Evolutionary conservation across 2,113 vertebrate genomes (phyloP), one percentile per base, ranked within the genome.

Genomic region (Eidolon helvum): DNA sequence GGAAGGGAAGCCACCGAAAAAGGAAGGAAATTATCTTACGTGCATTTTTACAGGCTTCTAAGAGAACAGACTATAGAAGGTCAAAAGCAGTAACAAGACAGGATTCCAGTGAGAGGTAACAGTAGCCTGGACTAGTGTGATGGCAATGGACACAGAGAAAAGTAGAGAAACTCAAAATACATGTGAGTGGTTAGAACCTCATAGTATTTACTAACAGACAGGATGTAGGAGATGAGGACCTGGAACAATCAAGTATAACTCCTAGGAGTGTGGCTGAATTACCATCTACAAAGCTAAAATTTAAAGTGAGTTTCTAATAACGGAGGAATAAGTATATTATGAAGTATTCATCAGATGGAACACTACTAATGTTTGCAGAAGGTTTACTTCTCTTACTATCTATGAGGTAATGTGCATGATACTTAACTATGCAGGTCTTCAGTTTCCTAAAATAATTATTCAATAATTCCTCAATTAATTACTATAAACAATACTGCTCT

Each of bases 261-360:
- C 82, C 79, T 59, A 69, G 35, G 26, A 91, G n/a, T 83, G 45
- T 66, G 30, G 66, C 18, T 66, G 40, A 88, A 95, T 71, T 59
- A 84, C 38, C 59, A 77, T n/a, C 80, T 84, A 82, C 38, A 91
- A 97, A 91, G 66, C 84, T 86, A 82, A 83, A 86, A 82, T 50
- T 93, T 95, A 65, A 53, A 88, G 11, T 24, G 5, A 55, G 61
- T 69, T 91, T 88, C 82, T 38, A 97, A n/a, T 69, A 77, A 88
- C 0, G 90, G 30, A 91, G 43, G 10, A 68, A 71, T 7, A 53
- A 16, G 55, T 74, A 24, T 48, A 87, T 74, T 35, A 90, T 5
- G 15, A 82, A 85, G 22, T 59, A 53, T n/a, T 38, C 33, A 35
- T 38, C 63, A 71, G 45, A 90, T 75, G 40, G 24, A 92, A 48